Percentiles rank a stretch among this genome's conserved stretches.
These are phyloP conservation scores for Willisornis vidua DNA, from an alignment of 2,113 vertebrate genomes.

Conservation along the genomic window DNA sequence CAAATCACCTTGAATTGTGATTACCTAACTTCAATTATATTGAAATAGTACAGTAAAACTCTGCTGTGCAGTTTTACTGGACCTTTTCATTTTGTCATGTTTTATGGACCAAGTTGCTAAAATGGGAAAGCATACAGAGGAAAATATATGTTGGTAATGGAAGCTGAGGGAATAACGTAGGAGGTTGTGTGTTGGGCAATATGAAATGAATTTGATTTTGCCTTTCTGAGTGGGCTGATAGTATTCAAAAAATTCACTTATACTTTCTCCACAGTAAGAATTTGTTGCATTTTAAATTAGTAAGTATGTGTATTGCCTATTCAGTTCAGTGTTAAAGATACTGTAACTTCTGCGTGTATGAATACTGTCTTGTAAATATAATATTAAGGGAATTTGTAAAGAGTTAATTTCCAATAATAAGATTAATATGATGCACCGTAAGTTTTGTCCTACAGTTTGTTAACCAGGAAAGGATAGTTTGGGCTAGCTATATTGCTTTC, in stretches of 20 bases:
- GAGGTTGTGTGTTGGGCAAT: slow-evolving; percentile 76
- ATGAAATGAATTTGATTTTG: slow-evolving; percentile 84
- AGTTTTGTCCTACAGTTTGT: slow-evolving; percentile 55
- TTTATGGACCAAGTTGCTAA: not conserved
- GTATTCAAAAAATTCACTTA: slow-evolving; percentile 83
- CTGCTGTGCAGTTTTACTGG: not conserved
- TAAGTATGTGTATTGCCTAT: slow-evolving; percentile 12
- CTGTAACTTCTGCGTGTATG: not conserved
- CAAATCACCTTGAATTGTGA: not conserved
- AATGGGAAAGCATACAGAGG: slow-evolving; percentile 25
- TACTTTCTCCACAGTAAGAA: slow-evolving; percentile 52
- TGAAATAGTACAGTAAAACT: not conserved
- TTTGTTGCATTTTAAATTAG: slow-evolving; percentile 62
- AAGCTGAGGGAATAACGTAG: slow-evolving; percentile 85
- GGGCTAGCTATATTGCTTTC: slow-evolving; percentile 62
- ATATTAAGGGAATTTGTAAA: not conserved
- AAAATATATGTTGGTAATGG: slow-evolving; percentile 42
- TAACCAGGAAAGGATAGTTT: slow-evolving; percentile 64
- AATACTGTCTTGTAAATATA: not conserved
- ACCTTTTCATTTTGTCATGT: not conserved
- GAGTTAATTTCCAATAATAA: slow-evolving; percentile 39
- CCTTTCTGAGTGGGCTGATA: slow-evolving; percentile 83
- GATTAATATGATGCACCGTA: slow-evolving; percentile 24
- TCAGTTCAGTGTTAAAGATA: not conserved
- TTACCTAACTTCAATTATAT: not conserved